phyloP scores from a whole-genome alignment of 2,797 vertebrate genomes.

The Megalops cyprinoides region DNA sequence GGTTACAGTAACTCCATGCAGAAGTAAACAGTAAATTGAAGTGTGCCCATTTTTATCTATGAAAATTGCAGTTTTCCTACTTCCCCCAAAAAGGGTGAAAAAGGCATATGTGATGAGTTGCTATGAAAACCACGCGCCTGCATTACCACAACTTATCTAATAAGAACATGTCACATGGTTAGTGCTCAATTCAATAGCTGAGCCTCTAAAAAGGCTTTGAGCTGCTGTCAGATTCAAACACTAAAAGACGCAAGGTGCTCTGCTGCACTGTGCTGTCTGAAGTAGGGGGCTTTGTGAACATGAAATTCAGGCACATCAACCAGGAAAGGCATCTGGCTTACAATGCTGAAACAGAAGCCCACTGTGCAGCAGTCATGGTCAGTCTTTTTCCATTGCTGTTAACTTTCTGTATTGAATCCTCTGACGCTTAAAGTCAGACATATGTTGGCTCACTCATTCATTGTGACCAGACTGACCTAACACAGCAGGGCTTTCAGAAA shows the following conservation, averaged over 20 bases:
- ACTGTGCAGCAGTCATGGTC: no score
- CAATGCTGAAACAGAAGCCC: no score
- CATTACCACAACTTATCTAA: slow-evolving; percentile 1
- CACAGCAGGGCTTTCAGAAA: no score
- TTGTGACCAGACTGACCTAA: no score
- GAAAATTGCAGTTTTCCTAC: no score
- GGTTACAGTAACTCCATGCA: neutral
- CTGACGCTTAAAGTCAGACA: neutral
- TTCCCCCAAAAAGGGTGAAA: neutral
- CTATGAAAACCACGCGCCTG: neutral
- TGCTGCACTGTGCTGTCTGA: neutral
- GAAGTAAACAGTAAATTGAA: neutral
- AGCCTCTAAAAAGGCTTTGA: neutral
- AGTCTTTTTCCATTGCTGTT: no score
- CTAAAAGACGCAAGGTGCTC: neutral
- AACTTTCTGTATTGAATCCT: no score
- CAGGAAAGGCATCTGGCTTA: neutral
- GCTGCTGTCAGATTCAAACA: neutral
- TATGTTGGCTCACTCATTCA: no score
- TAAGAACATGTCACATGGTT: neutral
- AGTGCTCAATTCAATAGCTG: neutral
- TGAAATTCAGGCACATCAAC: neutral
- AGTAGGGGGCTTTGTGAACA: neutral
- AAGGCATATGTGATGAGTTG: neutral
- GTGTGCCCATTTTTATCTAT: no score